Percentiles rank a stretch among this genome's conserved stretches.
These are phyloP conservation scores for Amphiduros pacificus DNA, from an alignment of 2,888 invertebrate species.

Conservation along the genomic window DNA sequence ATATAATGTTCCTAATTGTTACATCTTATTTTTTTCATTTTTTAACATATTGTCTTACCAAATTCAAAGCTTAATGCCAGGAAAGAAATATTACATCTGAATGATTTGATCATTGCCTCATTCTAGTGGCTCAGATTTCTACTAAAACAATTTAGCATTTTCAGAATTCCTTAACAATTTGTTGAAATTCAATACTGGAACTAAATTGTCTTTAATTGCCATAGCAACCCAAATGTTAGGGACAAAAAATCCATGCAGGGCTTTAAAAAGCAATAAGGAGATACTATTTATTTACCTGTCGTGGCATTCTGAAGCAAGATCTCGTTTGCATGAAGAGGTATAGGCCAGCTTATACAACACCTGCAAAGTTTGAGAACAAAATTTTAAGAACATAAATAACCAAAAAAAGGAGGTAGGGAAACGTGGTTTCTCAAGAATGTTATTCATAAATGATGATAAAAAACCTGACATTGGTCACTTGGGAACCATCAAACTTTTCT, in stretches of 20 bases:
- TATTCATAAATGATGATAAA: neutral
- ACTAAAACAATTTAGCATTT: neutral
- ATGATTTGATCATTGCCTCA: no score
- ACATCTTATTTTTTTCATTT: neutral
- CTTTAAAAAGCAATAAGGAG: neutral
- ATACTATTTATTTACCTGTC: neutral
- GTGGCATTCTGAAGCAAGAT: neutral
- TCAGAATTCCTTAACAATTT: neutral
- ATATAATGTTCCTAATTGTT: neutral
- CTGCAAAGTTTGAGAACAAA: slow-evolving; percentile 40
- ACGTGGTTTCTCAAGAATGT: neutral
- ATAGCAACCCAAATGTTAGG: neutral
- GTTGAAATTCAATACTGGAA: neutral
- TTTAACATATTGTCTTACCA: neutral
- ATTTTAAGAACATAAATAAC: neutral
- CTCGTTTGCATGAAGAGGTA: slow-evolving; percentile 31
- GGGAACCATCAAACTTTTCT: neutral
- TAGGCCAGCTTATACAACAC: slow-evolving; percentile 62
- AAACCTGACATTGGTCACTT: neutral
- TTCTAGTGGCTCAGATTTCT: neutral
- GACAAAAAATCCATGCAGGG: neutral
- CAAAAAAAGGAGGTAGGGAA: neutral
- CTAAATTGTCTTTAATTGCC: neutral
- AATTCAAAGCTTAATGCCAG: neutral
- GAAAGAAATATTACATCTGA: no score